Conservation (phyloP, 2,797 vertebrate species). For the Loris lydekkerianus region DNA sequence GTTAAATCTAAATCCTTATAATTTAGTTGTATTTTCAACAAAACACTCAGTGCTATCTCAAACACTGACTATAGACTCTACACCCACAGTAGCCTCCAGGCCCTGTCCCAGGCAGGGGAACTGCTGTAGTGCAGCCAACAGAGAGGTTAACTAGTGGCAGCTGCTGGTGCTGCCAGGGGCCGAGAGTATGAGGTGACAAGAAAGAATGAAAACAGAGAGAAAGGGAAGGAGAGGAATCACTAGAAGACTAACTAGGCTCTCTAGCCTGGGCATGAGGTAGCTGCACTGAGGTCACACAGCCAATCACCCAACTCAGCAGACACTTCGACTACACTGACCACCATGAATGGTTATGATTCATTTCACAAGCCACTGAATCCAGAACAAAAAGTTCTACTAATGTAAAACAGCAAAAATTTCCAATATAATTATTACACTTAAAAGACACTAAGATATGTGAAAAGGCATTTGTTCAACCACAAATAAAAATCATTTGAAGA, state of each 20-base stretch:
- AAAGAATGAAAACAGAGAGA: background rate
- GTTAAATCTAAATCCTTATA: background rate
- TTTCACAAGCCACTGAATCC: constrained; percentile 87
- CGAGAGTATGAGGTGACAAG: background rate
- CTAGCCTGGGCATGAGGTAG: constrained; percentile 37
- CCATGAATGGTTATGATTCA: background rate
- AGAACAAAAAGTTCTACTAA: constrained; percentile 84
- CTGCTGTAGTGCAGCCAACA: background rate
- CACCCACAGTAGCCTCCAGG: background rate
- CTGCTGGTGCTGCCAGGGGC: background rate
- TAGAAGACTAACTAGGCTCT: background rate
- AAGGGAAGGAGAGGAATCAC: background rate
- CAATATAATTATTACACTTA: constrained; percentile 68
- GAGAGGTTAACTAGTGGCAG: background rate
- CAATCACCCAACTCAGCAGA: background rate
- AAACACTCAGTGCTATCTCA: background rate
- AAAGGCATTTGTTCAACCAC: constrained; percentile 86
- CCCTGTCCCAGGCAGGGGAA: background rate
- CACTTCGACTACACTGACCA: background rate
- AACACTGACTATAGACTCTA: background rate
- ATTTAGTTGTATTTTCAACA: rapidly evolving
- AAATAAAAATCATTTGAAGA: constrained; percentile 79
- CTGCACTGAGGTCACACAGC: background rate
- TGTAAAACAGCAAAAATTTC: constrained; percentile 83
- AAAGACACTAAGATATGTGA: constrained; percentile 75